phyloP scores from a whole-genome alignment of 2,797 vertebrate species.

The Typhlichthys subterraneus region DNA sequence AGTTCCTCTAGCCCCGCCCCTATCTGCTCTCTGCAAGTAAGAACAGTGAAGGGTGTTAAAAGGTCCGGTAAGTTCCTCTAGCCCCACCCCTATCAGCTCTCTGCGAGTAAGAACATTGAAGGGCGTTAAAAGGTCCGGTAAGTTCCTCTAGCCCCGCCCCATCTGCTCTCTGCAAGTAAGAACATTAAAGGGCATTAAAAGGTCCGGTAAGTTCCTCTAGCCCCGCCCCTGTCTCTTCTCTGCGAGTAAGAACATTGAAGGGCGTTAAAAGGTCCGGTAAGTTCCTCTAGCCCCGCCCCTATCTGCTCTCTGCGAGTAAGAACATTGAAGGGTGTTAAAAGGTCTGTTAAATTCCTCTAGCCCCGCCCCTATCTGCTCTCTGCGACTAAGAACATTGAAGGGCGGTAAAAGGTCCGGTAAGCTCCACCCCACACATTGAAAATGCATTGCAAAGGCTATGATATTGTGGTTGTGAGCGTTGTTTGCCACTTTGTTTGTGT shows the following conservation, averaged over 20 bases:
- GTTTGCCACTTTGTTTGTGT: too few relatives aligned
- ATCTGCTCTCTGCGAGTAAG: constrained; percentile 85
- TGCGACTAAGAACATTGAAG: constrained; percentile 51
- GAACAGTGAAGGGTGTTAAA: constrained; percentile 8
- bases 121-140: background rate
- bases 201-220: too few relatives aligned
- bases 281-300: constrained; percentile 89
- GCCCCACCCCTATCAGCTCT: constrained; percentile 89
- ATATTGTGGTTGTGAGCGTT: too few relatives aligned
- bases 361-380: constrained; percentile 81
- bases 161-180: constrained; percentile 85
- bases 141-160: too few relatives aligned
- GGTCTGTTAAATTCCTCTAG: too few relatives aligned
- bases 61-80: constrained; percentile 79
- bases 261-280: constrained; percentile 40
- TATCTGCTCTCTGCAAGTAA: constrained; percentile 85
- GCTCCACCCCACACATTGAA: too few relatives aligned
- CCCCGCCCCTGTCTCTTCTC: constrained; percentile 81
- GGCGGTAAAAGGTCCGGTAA: background rate
- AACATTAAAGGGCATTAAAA: constrained; percentile 6
- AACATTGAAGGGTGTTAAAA: constrained; percentile 8
- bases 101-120: constrained; percentile 63
- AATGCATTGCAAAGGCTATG: too few relatives aligned
- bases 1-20: constrained; percentile 91
- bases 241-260: constrained; percentile 50